These are phyloP conservation scores for Choreutis nemorana DNA, from an alignment of 2,888 invertebrate genomes.

Conservation along the genomic window DNA sequence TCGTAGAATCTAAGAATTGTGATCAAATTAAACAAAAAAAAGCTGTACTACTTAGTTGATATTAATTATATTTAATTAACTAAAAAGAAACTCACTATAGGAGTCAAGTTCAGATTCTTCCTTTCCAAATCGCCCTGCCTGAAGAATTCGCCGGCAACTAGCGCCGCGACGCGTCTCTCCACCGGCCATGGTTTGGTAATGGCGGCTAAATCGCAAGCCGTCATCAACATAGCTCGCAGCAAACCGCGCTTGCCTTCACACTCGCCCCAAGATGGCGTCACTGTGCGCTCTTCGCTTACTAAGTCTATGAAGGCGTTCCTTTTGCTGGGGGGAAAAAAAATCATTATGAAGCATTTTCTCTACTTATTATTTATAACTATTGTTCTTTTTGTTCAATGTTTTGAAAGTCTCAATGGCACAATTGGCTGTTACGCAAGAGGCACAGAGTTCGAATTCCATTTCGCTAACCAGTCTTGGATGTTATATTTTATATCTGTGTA, in stretches of 20 bases:
- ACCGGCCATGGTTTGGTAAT: conserved; percentile 96
- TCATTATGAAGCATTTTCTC: too few species aligned
- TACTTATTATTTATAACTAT: too few species aligned
- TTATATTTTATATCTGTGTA: too few species aligned
- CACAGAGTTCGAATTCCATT: too few species aligned
- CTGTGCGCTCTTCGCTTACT: conserved; percentile 53
- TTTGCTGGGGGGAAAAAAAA: conserved; percentile 82
- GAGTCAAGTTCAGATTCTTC: conserved; percentile 87
- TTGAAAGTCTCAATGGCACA: too few species aligned
- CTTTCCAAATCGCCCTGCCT: conserved; percentile 92
- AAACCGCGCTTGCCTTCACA: conserved; percentile 81
- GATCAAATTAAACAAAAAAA: too few species aligned
- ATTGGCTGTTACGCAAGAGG: too few species aligned
- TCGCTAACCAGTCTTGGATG: too few species aligned
- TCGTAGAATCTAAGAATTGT: too few species aligned
- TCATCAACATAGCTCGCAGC: conserved; percentile 92
- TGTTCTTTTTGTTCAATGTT: too few species aligned
- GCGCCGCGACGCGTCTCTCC: conserved; percentile 89
- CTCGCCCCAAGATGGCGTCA: conserved; percentile 68
- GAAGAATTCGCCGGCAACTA: conserved; percentile 93
- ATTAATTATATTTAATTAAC: not conserved
- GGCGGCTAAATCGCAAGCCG: conserved; percentile 92
- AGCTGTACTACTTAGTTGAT: too few species aligned
- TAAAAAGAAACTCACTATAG: conserved; percentile 72
- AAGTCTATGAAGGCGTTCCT: conserved; percentile 84